Evolutionary conservation across 2,113 vertebrate species (phyloP), one percentile per base, ranked within the genome.

Genomic region (Benitochromis conjunctus): DNA sequence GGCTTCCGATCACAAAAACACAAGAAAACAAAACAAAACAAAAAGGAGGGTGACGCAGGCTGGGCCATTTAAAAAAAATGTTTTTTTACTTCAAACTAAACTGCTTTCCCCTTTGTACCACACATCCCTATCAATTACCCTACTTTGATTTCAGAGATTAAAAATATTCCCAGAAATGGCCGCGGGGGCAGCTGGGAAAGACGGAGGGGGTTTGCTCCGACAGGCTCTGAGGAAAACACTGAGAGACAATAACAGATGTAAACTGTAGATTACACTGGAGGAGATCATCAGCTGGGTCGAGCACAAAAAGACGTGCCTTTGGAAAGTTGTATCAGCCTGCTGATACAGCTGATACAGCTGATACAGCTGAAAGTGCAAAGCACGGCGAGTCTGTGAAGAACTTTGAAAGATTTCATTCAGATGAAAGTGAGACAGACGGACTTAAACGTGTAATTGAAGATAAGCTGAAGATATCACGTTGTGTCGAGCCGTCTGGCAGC

Each of bases 111-210:
- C 3, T 82, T 69, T 81, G 46, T 85, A 85, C n/a, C 34, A 43
- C 11, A 43, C 12, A 62, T 82, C 82, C 83, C 87, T 89, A 91
- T 91, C 90, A 92, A 85, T 91, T 86, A 88, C 80, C 80, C 76
- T 82, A 86, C 74, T 90, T 80, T 90, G 87, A 89, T 88, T 89
- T 79, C 81, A 85, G 76, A 91, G 91, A 91, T 92, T 81, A 89
- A 80, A 89, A 85, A 74, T 86, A 79, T 88, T 89, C 79, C 66
- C 86, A 89, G 84, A 88, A 88, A 81, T 2, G 19, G 19, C 38
- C 13, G 19, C 29, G n/a, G 87, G 77, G 26, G 66, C 71, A 56
- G 79, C 82, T 78, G 87, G 76, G 55, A 82, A 64, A 46, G 55
- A 13, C 2, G 31, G 5, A 11, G 78, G 56, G 51, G 54, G 77